phyloP scores from a whole-genome alignment of 2,113 vertebrate species.

The Hippocampus zosterae region DNA sequence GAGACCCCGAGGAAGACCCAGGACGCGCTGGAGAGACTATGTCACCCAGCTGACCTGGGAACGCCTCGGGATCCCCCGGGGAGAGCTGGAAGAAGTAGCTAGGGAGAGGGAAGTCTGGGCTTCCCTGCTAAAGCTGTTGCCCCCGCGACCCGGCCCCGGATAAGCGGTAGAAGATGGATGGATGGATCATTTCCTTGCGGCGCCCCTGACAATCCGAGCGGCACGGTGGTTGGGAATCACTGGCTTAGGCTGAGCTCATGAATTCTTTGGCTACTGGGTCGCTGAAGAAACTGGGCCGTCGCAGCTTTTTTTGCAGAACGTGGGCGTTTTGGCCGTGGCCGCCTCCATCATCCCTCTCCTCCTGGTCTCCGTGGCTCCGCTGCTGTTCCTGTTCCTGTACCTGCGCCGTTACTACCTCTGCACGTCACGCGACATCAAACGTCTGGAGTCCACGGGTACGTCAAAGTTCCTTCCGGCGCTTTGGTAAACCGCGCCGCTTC shows the following conservation, averaged over 20 bases:
- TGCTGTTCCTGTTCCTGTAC: slow-evolving; percentile 48
- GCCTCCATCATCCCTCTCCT: slow-evolving; percentile 38
- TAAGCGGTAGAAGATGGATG: no score
- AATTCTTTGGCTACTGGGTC: background rate
- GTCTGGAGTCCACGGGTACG: slow-evolving; percentile 36
- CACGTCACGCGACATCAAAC: slow-evolving; percentile 41
- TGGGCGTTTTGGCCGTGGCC: slow-evolving; percentile 27
- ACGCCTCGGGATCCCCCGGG: no score
- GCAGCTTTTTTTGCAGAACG: slow-evolving; percentile 50
- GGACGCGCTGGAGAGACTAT: no score
- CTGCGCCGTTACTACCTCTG: slow-evolving; percentile 50
- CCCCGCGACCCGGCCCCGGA: no score
- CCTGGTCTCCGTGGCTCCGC: slow-evolving; percentile 30
- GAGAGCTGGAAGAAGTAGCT: no score
- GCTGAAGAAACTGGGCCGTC: background rate
- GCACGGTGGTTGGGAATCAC: background rate
- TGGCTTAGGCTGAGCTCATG: background rate
- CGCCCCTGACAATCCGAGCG: background rate
- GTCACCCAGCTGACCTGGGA: no score
- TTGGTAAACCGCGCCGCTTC: background rate
- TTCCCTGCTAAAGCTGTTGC: no score
- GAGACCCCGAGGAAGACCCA: no score
- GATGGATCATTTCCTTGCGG: no score
- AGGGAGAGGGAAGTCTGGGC: no score
- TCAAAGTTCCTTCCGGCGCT: background rate